Conservation (phyloP, 2,888 invertebrate genomes). For the Tipula confusa region DNA sequence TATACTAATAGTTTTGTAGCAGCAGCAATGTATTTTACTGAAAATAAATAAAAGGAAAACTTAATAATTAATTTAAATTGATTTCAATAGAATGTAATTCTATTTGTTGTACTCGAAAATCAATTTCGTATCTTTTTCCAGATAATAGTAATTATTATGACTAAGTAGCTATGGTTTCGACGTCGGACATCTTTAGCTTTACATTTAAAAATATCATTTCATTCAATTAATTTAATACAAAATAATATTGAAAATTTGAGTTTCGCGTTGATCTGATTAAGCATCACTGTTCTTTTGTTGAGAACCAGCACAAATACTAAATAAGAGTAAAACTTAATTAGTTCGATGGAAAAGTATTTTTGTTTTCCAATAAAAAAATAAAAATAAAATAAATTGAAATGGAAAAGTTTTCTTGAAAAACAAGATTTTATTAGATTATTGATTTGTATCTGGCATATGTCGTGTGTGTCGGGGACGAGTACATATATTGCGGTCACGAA, state of each 20-base stretch:
- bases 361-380: not conserved
- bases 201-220: not conserved
- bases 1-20: not conserved
- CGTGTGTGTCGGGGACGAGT: not conserved
- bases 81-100: not conserved
- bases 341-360: not conserved
- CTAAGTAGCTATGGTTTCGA: not conserved
- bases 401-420: not conserved
- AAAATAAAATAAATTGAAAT: not conserved
- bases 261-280: not conserved
- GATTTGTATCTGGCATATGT: not conserved
- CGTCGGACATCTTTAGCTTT: not conserved
- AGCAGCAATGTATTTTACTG: not conserved
- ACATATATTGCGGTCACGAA: not conserved
- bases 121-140: not conserved
- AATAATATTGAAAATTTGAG: not conserved
- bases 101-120: not conserved
- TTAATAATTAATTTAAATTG: slow-evolving; percentile 1
- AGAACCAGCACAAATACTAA: not conserved
- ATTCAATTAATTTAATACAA: no score
- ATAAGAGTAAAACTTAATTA: not conserved
- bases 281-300: not conserved
- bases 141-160: not conserved
- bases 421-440: not conserved
- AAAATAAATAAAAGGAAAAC: not conserved